phyloP scores from a whole-genome alignment of 1,140 invertebrate genomes.

The Meloidogyne chitwoodi region DNA sequence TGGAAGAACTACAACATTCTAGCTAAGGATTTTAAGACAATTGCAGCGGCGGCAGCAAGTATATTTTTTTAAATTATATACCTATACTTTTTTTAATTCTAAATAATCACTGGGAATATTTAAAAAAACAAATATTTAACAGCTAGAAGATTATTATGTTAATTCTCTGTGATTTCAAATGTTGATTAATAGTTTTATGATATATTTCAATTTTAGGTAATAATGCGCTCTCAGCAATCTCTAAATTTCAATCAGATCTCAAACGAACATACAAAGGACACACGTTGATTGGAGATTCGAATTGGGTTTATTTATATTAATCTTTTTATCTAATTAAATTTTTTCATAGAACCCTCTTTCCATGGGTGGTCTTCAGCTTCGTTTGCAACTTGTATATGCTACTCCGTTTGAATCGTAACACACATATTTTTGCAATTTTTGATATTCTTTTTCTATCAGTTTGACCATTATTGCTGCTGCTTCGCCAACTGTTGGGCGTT shows the following conservation, averaged over 20 bases:
- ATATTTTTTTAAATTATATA: slow-evolving; percentile 16
- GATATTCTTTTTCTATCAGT: slow-evolving; percentile 22
- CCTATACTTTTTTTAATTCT: too few relatives aligned
- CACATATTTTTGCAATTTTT: not conserved
- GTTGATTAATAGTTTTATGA: too few relatives aligned
- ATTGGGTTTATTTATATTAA: slow-evolving; percentile 7
- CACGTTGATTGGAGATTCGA: slow-evolving; percentile 2
- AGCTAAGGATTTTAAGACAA: slow-evolving; percentile 38
- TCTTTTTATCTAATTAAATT: not conserved
- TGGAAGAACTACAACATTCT: slow-evolving; percentile 30
- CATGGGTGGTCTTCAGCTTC: slow-evolving; percentile 37
- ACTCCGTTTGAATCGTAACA: slow-evolving; percentile 14
- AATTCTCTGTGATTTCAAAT: too few relatives aligned
- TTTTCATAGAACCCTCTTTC: slow-evolving; percentile 33
- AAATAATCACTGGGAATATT: too few relatives aligned
- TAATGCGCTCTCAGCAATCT: slow-evolving; percentile 24
- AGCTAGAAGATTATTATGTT: too few relatives aligned
- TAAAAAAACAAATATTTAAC: not conserved
- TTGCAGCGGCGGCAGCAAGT: slow-evolving; percentile 25
- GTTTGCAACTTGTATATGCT: slow-evolving; percentile 33
- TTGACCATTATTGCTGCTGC: slow-evolving; percentile 30
- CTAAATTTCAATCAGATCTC: slow-evolving; percentile 25
- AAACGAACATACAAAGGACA: slow-evolving; percentile 15
- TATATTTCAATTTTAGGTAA: slow-evolving; percentile 9
- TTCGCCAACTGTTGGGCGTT: slow-evolving; percentile 27